Conservation (phyloP, 64 coral and sea anemone species). For the Anthopleura sola region DNA sequence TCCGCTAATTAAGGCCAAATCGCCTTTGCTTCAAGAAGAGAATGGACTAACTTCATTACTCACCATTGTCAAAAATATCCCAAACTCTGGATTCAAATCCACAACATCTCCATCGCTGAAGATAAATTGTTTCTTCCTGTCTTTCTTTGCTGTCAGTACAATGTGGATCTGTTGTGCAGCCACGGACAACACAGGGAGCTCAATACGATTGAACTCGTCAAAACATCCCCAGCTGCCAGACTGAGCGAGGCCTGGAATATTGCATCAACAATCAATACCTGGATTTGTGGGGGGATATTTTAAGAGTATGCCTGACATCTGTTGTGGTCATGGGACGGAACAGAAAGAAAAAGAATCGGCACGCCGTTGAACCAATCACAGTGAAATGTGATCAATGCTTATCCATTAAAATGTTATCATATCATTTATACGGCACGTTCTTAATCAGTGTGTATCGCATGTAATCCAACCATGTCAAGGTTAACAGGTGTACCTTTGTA, state of each 20-base stretch:
- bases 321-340: neutral
- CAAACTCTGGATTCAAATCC: conserved; percentile 92
- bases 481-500: conserved; percentile 64
- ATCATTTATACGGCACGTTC: too few relatives aligned
- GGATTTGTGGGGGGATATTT: too few relatives aligned
- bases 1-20: too few relatives aligned
- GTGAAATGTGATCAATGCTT: too few relatives aligned
- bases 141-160: conserved; percentile 87
- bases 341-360: neutral
- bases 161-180: conserved; percentile 97
- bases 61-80: conserved; percentile 95
- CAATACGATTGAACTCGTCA: conserved; percentile 97
- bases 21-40: too few relatives aligned
- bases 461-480: neutral
- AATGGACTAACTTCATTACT: too few relatives aligned
- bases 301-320: too few relatives aligned
- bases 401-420: neutral
- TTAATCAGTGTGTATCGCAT: too few relatives aligned
- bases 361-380: too few relatives aligned
- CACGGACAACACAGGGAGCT: conserved; percentile 92
- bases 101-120: conserved; percentile 95
- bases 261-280: neutral
- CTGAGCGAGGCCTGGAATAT: conserved; percentile 66
- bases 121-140: conserved; percentile 89
- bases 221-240: conserved; percentile 97